Evolutionary conservation across 2,797 vertebrate species (phyloP).

Genomic region (Pantherophis vulpinus): DNA sequence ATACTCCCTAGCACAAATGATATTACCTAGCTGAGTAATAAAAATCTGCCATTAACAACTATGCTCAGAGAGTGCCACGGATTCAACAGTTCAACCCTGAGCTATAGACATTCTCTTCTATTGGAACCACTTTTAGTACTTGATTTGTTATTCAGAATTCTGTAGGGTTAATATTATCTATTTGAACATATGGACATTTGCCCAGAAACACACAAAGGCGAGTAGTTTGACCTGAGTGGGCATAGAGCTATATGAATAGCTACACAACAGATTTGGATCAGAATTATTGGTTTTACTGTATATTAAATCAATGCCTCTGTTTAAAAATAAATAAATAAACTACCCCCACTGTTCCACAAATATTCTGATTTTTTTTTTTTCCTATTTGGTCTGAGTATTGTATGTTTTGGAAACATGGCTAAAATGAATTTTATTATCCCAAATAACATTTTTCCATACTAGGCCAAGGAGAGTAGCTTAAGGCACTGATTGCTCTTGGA

Average conservation of each 20-base stretch:
- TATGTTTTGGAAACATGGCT: slow-evolving; percentile 23
- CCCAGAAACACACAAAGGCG: neutral
- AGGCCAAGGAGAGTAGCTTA: slow-evolving; percentile 18
- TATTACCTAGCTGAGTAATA: neutral
- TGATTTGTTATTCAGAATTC: neutral
- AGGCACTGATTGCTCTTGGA: slow-evolving; percentile 25
- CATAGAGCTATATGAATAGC: neutral
- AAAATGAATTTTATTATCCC: slow-evolving; percentile 8
- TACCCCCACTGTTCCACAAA: neutral
- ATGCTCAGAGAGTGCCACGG: neutral
- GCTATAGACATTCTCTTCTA: neutral
- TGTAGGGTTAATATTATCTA: neutral
- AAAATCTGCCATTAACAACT: neutral
- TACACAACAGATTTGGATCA: neutral
- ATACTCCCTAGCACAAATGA: neutral
- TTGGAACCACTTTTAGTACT: neutral
- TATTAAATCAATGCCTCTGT: neutral
- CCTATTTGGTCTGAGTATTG: neutral
- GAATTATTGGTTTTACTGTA: neutral
- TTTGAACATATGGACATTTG: neutral
- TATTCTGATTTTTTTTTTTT: neutral
- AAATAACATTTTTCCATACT: slow-evolving; percentile 31
- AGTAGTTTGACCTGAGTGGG: neutral
- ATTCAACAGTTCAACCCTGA: neutral
- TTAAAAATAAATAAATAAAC: neutral